Percentiles rank a stretch among this genome's conserved stretches.
These are phyloP conservation scores for Papio anubis DNA, from an alignment of 2,113 vertebrate species.

Conservation along the genomic window DNA sequence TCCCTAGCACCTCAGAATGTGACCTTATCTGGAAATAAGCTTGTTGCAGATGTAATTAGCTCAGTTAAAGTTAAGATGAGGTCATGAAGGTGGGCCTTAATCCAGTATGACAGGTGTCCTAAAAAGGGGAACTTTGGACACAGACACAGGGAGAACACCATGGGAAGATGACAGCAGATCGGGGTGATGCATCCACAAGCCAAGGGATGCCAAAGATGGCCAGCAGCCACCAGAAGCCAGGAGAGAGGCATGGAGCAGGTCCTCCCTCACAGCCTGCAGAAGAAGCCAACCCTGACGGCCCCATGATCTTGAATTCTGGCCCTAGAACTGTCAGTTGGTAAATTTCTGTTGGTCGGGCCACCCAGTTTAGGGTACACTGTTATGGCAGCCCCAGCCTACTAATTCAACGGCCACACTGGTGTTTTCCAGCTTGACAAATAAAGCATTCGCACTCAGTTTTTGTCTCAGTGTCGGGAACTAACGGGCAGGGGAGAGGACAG, in stretches of 20 bases:
- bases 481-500: neutral
- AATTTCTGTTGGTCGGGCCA: neutral
- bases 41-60: neutral
- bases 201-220: neutral
- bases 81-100: neutral
- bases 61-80: neutral
- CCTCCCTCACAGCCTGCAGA: neutral
- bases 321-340: neutral
- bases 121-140: neutral
- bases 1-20: neutral
- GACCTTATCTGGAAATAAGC: neutral
- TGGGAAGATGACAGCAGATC: neutral
- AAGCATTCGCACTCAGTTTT: neutral
- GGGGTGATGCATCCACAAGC: neutral
- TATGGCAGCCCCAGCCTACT: neutral
- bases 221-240: neutral
- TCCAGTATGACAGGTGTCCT: neutral
- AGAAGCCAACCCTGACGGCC: neutral
- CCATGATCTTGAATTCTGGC: neutral
- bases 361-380: neutral
- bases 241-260: fast-evolving
- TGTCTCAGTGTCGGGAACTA: neutral
- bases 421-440: neutral
- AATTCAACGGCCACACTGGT: too few species aligned
- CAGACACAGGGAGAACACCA: neutral